These are phyloP conservation scores for Sterrhoptilus dennistouni DNA, from an alignment of 2,113 vertebrate species.

Conservation along the genomic window DNA sequence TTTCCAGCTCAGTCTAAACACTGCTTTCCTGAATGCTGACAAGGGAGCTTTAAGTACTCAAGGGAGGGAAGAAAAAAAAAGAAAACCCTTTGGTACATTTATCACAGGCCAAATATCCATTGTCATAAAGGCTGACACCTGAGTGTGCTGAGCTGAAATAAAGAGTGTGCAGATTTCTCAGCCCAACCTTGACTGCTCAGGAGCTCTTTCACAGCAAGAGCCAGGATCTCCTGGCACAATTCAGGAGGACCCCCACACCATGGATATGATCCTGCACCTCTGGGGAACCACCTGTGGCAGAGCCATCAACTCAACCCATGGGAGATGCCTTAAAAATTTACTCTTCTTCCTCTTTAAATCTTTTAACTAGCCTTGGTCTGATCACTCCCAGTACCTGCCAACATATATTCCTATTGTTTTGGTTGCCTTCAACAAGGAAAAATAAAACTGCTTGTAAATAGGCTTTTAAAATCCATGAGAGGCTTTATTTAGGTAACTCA, in stretches of 20 bases:
- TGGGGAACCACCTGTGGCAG: neutral
- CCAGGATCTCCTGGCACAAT: no score
- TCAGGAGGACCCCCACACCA: fast-evolving
- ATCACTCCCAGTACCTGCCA: neutral
- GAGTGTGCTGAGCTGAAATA: neutral
- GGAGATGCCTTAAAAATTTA: neutral
- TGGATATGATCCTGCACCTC: fast-evolving
- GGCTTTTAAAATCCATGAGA: neutral
- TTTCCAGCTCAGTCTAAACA: slow-evolving; percentile 39
- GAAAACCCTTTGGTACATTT: neutral
- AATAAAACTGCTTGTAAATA: neutral
- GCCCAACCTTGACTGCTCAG: fast-evolving
- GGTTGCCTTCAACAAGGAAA: neutral
- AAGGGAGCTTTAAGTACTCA: neutral
- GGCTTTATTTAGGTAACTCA: neutral
- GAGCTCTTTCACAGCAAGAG: neutral
- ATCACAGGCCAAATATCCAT: neutral
- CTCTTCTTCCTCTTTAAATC: neutral
- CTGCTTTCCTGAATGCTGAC: neutral
- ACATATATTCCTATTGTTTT: neutral
- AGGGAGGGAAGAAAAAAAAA: neutral
- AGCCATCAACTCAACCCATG: fast-evolving
- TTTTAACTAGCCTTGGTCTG: neutral
- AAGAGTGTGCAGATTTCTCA: neutral
- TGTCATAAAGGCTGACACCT: neutral